These are phyloP conservation scores for Oxyura jamaicensis DNA, from an alignment of 2,113 vertebrate genomes.

Conservation along the genomic window DNA sequence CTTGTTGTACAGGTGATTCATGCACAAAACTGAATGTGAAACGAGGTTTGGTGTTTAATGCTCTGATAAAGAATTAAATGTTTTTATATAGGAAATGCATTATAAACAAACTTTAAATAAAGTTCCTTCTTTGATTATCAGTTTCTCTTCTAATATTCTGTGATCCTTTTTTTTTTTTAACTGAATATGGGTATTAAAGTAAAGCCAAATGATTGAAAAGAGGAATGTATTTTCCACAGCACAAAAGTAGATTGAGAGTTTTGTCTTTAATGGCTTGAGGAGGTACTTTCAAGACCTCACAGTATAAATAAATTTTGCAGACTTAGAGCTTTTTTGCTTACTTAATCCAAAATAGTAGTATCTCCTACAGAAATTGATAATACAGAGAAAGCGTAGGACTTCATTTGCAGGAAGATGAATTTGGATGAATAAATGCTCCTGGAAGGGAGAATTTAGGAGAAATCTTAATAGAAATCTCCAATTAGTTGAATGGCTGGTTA, in stretches of 20 bases:
- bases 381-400: conserved; percentile 3
- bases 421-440: conserved; percentile 29
- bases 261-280: conserved; percentile 28
- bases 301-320: conserved; percentile 11
- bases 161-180: background rate
- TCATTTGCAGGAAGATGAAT: conserved; percentile 5
- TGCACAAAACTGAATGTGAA: background rate
- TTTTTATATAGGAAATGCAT: background rate
- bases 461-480: conserved; percentile 71
- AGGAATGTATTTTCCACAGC: background rate
- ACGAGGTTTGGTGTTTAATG: background rate
- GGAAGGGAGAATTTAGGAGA: conserved; percentile 23
- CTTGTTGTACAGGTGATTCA: background rate
- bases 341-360: conserved; percentile 32
- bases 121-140: background rate
- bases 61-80: background rate
- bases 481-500: conserved; percentile 59
- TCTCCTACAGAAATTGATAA: conserved; percentile 49
- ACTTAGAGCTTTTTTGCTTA: background rate
- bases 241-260: conserved; percentile 3
- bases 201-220: background rate
- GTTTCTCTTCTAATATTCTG: background rate
- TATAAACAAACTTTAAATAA: background rate
- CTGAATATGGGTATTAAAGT: background rate
- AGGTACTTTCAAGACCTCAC: conserved; percentile 10